Conservation (phyloP, 2,113 vertebrate species). For the Nyctibius bracteatus region DNA sequence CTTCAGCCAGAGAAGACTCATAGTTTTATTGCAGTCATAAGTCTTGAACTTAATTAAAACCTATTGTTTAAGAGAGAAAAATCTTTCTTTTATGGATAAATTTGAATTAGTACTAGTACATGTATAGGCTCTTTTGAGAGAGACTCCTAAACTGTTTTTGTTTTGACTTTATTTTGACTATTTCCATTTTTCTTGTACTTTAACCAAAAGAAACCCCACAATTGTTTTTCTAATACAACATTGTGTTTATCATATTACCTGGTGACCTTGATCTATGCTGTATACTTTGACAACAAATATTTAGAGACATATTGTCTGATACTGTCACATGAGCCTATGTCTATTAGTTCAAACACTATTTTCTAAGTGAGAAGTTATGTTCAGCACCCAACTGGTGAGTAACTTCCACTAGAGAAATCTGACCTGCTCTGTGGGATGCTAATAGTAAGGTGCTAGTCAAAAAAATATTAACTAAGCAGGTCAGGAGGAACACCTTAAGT, state of each 20-base stretch:
- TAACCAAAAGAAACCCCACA: neutral
- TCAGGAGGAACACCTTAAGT: neutral
- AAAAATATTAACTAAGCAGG: neutral
- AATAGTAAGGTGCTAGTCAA: neutral
- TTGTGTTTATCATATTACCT: neutral
- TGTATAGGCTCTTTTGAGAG: neutral
- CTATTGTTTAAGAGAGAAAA: neutral
- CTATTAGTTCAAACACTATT: neutral
- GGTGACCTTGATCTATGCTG: neutral
- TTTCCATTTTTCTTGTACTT: neutral
- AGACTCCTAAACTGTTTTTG: rapidly evolving
- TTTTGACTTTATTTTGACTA: neutral
- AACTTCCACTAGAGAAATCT: neutral
- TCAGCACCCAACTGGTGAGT: neutral
- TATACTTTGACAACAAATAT: neutral
- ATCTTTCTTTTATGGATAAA: neutral
- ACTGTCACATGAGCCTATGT: neutral
- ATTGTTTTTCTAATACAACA: neutral
- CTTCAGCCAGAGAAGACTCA: neutral
- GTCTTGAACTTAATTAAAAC: neutral
- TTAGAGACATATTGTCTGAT: neutral
- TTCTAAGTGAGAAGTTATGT: neutral
- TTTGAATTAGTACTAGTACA: neutral
- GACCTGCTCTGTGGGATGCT: neutral
- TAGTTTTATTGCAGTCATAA: neutral